Evolutionary conservation across 2,888 invertebrate genomes (phyloP).

Genomic region (Melipona beecheii): DNA sequence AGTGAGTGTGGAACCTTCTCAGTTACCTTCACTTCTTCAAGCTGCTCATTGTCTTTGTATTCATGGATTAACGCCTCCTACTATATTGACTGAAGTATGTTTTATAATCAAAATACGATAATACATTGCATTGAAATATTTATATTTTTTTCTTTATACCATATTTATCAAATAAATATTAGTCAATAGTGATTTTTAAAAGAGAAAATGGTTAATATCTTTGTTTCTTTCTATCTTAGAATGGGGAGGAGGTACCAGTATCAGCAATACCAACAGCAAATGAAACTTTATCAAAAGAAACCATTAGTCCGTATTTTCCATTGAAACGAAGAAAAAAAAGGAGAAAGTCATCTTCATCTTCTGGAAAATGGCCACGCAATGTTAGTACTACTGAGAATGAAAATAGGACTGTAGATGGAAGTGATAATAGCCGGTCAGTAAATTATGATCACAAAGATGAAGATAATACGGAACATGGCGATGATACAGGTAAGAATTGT

Average conservation of each 20-base stretch:
- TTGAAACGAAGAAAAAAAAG: conserved; percentile 86
- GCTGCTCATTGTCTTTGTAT: conserved; percentile 88
- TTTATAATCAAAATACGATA: not conserved
- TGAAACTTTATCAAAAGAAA: conserved; percentile 82
- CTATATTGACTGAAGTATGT: conserved; percentile 82
- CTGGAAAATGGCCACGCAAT: conserved; percentile 77
- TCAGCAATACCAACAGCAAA: conserved; percentile 82
- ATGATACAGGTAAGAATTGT: conserved; percentile 75
- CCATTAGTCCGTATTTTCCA: conserved; percentile 85
- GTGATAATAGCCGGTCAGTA: conserved; percentile 69
- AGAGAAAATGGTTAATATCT: not conserved
- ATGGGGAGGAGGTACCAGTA: conserved; percentile 79
- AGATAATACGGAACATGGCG: conserved; percentile 71
- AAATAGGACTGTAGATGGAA: conserved; percentile 64
- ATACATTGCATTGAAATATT: not conserved
- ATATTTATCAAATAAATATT: not conserved
- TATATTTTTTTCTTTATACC: not conserved
- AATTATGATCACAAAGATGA: conserved; percentile 76
- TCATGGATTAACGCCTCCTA: conserved; percentile 86
- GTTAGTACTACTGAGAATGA: conserved; percentile 63
- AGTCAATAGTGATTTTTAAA: not conserved
- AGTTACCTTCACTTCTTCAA: conserved; percentile 87
- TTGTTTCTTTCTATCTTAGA: conserved; percentile 67
- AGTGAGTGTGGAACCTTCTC: conserved; percentile 87
- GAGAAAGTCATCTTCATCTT: conserved; percentile 82